phyloP scores from a whole-genome alignment of 2,113 vertebrate species.

The Lathamus discolor region DNA sequence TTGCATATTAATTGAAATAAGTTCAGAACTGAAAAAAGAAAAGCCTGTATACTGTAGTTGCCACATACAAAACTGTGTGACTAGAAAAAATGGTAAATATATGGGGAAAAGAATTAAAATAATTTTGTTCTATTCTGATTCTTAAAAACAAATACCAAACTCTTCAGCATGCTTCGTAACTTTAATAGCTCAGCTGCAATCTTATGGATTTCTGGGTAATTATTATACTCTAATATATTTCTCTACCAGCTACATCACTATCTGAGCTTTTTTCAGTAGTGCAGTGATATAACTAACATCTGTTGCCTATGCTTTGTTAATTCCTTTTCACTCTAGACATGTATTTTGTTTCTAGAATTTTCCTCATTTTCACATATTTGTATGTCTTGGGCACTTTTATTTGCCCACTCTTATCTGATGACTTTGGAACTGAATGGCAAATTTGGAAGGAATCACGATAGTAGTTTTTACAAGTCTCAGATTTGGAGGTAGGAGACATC shows the following conservation, averaged over 20 bases:
- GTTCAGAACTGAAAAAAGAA: not conserved
- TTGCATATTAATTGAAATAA: not conserved
- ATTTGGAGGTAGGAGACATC: not conserved
- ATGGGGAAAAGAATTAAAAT: not conserved
- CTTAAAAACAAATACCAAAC: not conserved
- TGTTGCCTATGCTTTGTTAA: not conserved
- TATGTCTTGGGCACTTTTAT: not conserved
- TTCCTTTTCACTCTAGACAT: not conserved
- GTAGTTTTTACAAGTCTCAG: not conserved
- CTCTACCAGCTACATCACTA: not conserved
- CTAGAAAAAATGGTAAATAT: not conserved
- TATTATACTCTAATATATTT: constrained; percentile 16
- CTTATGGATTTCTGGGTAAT: constrained; percentile 15
- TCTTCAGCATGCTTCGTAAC: not conserved
- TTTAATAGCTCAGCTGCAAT: not conserved
- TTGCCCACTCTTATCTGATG: not conserved
- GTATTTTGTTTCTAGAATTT: not conserved
- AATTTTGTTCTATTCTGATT: not conserved
- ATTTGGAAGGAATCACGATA: not conserved
- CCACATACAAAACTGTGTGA: not conserved
- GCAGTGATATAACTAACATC: not conserved
- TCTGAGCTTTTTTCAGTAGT: not conserved
- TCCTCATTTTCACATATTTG: not conserved
- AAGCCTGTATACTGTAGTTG: not conserved
- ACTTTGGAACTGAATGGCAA: not conserved